Base-by-base conservation (phyloP, 1,140 invertebrate genomes). In the Scaptomyza pallida region DNA sequence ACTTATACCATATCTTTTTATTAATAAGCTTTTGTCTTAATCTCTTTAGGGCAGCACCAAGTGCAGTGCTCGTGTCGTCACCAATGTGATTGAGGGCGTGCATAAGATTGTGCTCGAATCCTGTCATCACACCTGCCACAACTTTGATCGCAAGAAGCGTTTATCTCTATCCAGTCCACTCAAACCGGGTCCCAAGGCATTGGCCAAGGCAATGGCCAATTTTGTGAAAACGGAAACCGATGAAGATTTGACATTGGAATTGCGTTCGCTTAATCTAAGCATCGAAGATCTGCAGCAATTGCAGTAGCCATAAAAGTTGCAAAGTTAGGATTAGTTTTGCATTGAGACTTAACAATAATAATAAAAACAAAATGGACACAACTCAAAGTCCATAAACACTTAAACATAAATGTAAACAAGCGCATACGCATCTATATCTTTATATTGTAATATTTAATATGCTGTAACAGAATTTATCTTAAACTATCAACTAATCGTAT, bases 31-130 rank as follows among this genome's bases (percentile, higher is more conserved):
- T 19, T 26, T 33, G 5, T 3, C 12, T 16, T 5, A 21, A 47
- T 12, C 44, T 9, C 23, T 78, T 52, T 44, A 91, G 89, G 90
- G 90, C 16, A 91, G 91, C 74, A 81, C 88, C 26, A 91, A 91
- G 64, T 91, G 91, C 74, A 90, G 79, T 62, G 91, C 91, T 4
- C 75, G 91, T 0, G 89, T 91, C 4, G 89, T 91, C 1, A 91
- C 91, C 13, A 77, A 91, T 51, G 73, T 91, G 21, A 68, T 91
- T 3, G 78, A 91, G 16, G 90, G 90, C 12, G 88, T 88, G 2
- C 76, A 91, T 12, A 86, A 88, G 45, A 89, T 91, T 19, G 85
- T 91, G 17, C 71, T 91, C 3, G 81, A 82, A 37, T 90, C 90
- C 5, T 90, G 79, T 9, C 57, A 88, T 23, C 90, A 91, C 40